Evolutionary conservation across 92 coral and sea anemone species (phyloP).

Genomic region (Parazoanthus swiftii): DNA sequence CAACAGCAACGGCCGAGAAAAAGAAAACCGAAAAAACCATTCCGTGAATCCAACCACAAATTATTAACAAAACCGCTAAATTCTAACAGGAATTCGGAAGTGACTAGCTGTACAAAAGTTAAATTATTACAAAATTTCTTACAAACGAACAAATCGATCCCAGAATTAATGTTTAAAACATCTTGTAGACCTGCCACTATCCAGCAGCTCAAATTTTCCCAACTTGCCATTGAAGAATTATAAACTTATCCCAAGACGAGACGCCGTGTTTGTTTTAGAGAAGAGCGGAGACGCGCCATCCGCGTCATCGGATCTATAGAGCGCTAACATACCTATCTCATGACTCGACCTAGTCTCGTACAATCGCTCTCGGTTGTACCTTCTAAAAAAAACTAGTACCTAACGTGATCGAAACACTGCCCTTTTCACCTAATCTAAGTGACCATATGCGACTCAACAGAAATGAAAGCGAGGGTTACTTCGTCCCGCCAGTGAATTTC

Average conservation of each 20-base stretch:
- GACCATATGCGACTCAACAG: background rate
- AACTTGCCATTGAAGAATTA: no score
- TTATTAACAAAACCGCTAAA: background rate
- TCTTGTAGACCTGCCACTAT: no score
- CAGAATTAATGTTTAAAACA: background rate
- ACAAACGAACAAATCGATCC: background rate
- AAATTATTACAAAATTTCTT: background rate
- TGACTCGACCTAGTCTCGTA: background rate
- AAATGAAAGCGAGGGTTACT: conserved; percentile 29
- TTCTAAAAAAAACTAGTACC: conserved; percentile 4
- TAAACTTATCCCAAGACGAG: background rate
- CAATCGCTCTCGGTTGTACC: background rate
- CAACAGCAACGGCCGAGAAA: background rate
- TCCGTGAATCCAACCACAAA: background rate
- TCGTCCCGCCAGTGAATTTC: conserved; percentile 46
- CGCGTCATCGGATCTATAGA: background rate
- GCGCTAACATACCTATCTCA: background rate
- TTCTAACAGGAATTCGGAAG: background rate
- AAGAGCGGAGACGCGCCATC: background rate
- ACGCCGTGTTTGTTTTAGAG: background rate
- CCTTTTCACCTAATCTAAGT: background rate
- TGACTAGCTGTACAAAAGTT: background rate
- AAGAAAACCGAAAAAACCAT: no score
- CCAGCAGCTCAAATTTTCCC: background rate
- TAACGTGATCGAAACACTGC: background rate